Evolutionary conservation across 2,797 vertebrate species (phyloP).

Genomic region (Gymnoscopelus microlampas): DNA sequence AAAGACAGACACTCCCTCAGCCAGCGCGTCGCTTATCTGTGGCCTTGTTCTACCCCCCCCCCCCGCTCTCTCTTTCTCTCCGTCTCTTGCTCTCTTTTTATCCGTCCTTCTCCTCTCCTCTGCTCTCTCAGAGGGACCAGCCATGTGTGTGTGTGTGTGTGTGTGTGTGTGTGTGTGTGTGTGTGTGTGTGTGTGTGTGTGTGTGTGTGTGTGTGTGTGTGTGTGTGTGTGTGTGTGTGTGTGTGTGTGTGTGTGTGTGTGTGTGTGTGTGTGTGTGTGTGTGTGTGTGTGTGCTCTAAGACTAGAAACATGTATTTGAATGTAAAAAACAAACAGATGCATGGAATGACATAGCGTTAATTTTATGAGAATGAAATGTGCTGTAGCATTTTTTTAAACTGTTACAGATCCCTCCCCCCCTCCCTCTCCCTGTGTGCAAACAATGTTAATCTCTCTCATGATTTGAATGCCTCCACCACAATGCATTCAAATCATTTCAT

Average conservation of each 20-base stretch:
- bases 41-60: conserved; percentile 35
- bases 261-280: neutral
- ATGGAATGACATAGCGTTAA: too few relatives aligned
- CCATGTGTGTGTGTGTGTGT: neutral
- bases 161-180: neutral
- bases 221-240: neutral
- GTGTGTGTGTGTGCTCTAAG: neutral
- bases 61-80: conserved; percentile 6
- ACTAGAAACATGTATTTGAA: too few relatives aligned
- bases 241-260: neutral
- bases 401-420: too few relatives aligned
- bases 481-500: too few relatives aligned
- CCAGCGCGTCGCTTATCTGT: conserved; percentile 44
- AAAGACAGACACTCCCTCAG: conserved; percentile 32
- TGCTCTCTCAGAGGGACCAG: conserved; percentile 13
- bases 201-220: neutral
- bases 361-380: too few relatives aligned
- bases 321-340: too few relatives aligned
- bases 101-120: conserved; percentile 25
- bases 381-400: too few relatives aligned
- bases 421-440: too few relatives aligned
- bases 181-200: neutral
- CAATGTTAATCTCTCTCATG: too few relatives aligned
- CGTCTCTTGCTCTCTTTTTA: conserved; percentile 22
- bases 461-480: too few relatives aligned